Evolutionary conservation across 1,140 invertebrate species (phyloP).

Genomic region (Plutomurus gul): DNA sequence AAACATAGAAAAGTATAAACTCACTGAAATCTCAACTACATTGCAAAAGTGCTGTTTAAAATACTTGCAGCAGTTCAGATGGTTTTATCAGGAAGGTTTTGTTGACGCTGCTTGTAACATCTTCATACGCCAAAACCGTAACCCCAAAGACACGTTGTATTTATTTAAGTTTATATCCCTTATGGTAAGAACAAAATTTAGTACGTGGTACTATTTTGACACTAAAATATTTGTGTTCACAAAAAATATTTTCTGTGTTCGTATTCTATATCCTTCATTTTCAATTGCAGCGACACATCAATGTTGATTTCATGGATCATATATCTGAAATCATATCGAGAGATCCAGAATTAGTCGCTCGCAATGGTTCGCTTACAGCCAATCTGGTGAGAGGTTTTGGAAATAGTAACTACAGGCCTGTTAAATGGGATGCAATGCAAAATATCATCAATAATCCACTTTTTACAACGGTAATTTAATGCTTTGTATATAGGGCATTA

Average conservation of each 20-base stretch:
- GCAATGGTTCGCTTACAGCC: constrained; percentile 55
- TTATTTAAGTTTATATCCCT: constrained; percentile 56
- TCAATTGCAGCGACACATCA: constrained; percentile 61
- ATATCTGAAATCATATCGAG: constrained; percentile 59
- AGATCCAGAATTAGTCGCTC: constrained; percentile 54
- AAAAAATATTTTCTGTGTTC: constrained; percentile 31
- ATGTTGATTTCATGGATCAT: constrained; percentile 64
- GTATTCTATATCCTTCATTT: no score
- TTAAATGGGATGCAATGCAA: constrained; percentile 61
- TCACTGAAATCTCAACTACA: constrained; percentile 60
- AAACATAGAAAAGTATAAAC: constrained; percentile 56
- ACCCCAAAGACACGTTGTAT: constrained; percentile 60
- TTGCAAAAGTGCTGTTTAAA: constrained; percentile 59
- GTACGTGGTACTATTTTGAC: not conserved
- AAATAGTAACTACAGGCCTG: constrained; percentile 65
- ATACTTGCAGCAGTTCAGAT: constrained; percentile 58
- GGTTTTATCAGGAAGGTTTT: constrained; percentile 66
- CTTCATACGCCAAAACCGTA: constrained; percentile 60
- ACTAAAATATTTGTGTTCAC: not conserved
- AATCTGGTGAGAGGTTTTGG: constrained; percentile 57
- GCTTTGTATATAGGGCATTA: no score
- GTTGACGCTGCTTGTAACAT: constrained; percentile 61
- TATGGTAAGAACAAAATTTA: not conserved
- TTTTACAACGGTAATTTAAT: constrained; percentile 49
- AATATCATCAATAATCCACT: constrained; percentile 52